Evolutionary conservation across 23 tunicate genomes (phyloP).

Genomic region (Trididemnum miniatum): DNA sequence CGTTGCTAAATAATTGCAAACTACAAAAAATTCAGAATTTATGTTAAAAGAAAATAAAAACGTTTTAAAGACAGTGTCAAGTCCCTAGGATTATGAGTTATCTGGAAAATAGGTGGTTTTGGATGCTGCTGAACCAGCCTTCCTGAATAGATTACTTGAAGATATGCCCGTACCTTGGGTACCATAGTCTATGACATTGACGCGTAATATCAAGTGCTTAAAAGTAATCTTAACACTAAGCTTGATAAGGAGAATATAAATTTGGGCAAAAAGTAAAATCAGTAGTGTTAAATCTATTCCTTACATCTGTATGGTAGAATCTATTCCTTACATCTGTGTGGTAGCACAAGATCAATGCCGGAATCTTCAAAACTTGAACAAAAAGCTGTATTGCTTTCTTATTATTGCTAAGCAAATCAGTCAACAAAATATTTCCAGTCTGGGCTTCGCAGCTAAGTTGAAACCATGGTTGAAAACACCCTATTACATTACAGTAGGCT

Average conservation of each 20-base stretch:
- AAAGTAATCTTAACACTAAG: background rate
- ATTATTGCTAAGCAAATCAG: background rate
- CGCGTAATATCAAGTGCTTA: background rate
- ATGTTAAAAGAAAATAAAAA: background rate
- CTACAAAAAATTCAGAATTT: background rate
- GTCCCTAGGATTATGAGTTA: background rate
- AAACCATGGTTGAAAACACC: too few relatives aligned
- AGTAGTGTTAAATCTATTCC: background rate
- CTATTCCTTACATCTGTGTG: background rate
- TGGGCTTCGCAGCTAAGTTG: background rate
- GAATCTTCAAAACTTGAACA: background rate
- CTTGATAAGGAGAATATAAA: background rate
- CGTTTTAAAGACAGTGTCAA: background rate
- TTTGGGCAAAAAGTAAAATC: background rate
- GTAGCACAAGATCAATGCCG: background rate
- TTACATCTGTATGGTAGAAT: too few relatives aligned
- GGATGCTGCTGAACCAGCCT: background rate
- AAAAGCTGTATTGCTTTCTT: background rate
- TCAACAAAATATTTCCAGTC: background rate
- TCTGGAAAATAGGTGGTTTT: background rate
- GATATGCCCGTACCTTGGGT: background rate
- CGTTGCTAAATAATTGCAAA: background rate
- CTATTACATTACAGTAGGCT: background rate
- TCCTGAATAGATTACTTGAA: background rate
- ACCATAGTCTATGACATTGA: background rate